Evolutionary conservation across 2,888 invertebrate genomes (phyloP), one percentile per base, ranked within the genome.

Genomic region (Petrolisthes manimaculis): DNA sequence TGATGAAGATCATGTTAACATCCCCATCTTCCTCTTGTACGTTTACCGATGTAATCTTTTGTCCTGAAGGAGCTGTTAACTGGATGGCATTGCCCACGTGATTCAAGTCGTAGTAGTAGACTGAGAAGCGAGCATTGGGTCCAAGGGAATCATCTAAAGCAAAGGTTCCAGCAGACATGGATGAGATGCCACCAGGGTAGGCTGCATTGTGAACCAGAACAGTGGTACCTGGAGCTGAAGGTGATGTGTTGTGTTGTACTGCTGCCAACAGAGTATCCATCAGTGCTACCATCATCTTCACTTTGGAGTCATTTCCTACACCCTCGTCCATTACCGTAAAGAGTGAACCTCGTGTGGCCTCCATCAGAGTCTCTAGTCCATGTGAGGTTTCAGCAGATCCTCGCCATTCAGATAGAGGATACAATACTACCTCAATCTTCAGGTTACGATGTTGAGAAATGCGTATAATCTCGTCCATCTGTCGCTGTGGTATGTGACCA

Each of bases 21-120:
- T 90, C 90, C 9, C 90, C 90, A 80, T 90, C 90, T 79, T 91
- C 91, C 54, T 90, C 90, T 61, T 91, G 91, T 88, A 91, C 89
- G 54, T 91, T 91, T 71, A 88, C 86, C 67, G 86, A 78, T 9
- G 56, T 53, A 5, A 90, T 75, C 18, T 69, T 86, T 37, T 78
- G 61, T 53, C 90, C 88, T 4, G 88, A 88, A 53, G 90, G 88
- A 8, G 90, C 56, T n/a, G 88, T 90, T 14, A 90, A 83, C 82
- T 90, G 85, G 67, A 90, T 88, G 56, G 86, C 74, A 51, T 90
- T 90, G 37, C 90, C 90, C 9, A 90, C 90, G 67, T 90, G 90
- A 71, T 90, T 90, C 12, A 90, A 61, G 75, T 90, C 88, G 71
- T 90, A 90, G 74, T 90, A 90, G 54, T 88, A 88, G 54, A 90